Percentiles rank a stretch among this genome's conserved stretches.
phyloP scores from a whole-genome alignment of 2,888 invertebrate species.

The Phortica okadai region DNA sequence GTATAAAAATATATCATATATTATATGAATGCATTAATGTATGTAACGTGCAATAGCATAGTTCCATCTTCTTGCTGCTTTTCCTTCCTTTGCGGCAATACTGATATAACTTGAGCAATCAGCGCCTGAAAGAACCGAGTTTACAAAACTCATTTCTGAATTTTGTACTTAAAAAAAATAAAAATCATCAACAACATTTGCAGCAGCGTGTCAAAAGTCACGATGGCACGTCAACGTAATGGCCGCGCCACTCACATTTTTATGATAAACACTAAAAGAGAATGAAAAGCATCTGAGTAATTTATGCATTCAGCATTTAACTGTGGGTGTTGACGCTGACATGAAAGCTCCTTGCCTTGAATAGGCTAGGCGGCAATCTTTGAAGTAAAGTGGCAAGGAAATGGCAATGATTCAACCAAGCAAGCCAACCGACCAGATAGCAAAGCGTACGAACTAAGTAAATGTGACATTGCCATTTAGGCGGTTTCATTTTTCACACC shows the following conservation, averaged over 20 bases:
- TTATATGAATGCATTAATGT: too few species aligned
- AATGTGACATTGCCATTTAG: conserved; percentile 45
- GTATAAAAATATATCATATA: too few species aligned
- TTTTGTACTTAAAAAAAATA: too few species aligned
- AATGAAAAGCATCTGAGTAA: conserved; percentile 15
- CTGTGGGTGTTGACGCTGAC: conserved; percentile 13
- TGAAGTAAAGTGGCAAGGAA: neutral
- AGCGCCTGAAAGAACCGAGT: too few species aligned
- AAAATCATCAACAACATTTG: too few species aligned
- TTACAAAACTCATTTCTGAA: too few species aligned
- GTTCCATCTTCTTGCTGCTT: too few species aligned
- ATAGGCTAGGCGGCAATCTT: neutral
- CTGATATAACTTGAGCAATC: too few species aligned
- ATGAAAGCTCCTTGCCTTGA: neutral
- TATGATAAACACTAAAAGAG: conserved; percentile 5
- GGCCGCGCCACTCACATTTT: neutral
- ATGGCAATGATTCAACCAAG: neutral
- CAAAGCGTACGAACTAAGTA: neutral
- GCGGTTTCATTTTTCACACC: conserved; percentile 60
- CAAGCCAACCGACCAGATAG: neutral
- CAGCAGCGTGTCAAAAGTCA: too few species aligned
- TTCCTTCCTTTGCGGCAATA: too few species aligned
- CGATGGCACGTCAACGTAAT: too few species aligned
- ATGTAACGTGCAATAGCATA: too few species aligned
- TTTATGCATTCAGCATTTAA: conserved; percentile 23